Conservation (phyloP, 2,113 vertebrate species). For the Sinocyclocheilus anophthalmus region DNA sequence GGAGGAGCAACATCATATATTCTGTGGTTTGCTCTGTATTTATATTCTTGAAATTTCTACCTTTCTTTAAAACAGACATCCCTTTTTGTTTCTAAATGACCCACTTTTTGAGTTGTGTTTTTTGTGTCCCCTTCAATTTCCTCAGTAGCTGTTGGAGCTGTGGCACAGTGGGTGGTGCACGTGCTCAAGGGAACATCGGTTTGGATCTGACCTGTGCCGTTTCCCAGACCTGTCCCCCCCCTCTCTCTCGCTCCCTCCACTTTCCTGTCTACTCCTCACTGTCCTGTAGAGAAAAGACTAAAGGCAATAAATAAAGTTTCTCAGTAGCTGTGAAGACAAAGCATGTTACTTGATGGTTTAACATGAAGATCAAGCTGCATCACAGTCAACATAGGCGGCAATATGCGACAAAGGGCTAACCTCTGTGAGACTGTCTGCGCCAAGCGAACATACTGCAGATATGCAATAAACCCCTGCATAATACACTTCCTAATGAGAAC, state of each 20-base stretch:
- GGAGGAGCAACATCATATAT: constrained; percentile 6
- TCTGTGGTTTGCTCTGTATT: constrained; percentile 9
- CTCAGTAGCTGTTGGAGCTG: constrained; percentile 54
- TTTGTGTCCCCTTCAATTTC: constrained; percentile 20
- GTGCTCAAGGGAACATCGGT: not conserved
- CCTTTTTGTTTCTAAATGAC: constrained; percentile 33
- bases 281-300: not conserved
- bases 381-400: constrained; percentile 47
- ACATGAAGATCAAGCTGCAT: constrained; percentile 52
- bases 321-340: constrained; percentile 28
- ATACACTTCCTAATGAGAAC: constrained; percentile 66
- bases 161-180: constrained; percentile 32
- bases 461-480: constrained; percentile 62
- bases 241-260: not conserved
- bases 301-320: constrained; percentile 1
- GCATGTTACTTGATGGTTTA: constrained; percentile 35
- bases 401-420: constrained; percentile 57
- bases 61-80: not conserved
- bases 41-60: constrained; percentile 20
- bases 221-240: not conserved
- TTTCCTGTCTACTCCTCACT: not conserved
- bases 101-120: constrained; percentile 42
- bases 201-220: not conserved
- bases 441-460: constrained; percentile 9
- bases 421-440: constrained; percentile 62